These are phyloP conservation scores for Eupithecia exiguata DNA, from an alignment of 2,888 invertebrate genomes.

Conservation along the genomic window DNA sequence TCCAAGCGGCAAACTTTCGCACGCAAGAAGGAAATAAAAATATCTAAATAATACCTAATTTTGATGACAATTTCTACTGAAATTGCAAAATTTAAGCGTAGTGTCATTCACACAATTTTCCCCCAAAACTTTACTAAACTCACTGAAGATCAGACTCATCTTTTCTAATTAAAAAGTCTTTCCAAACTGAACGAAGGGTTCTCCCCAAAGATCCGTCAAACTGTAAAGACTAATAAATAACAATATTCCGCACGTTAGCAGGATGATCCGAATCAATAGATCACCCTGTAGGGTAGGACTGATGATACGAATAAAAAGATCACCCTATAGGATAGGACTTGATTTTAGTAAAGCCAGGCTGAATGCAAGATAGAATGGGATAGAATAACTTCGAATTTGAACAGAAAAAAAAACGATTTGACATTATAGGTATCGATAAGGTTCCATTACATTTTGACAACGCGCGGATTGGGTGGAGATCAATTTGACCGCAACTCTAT, in stretches of 20 bases:
- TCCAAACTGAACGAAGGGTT: neutral
- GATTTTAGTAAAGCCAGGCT: neutral
- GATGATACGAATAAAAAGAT: conserved; percentile 8
- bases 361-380: too few species aligned
- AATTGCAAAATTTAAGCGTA: too few species aligned
- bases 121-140: neutral
- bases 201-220: conserved; percentile 30
- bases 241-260: conserved; percentile 31
- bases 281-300: conserved; percentile 14
- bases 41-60: too few species aligned
- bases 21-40: too few species aligned
- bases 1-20: too few species aligned
- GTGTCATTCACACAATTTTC: neutral
- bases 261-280: conserved; percentile 54
- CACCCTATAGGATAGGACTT: conserved; percentile 7
- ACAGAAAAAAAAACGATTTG: too few species aligned
- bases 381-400: too few species aligned
- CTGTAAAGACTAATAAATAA: conserved; percentile 47
- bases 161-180: neutral
- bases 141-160: neutral
- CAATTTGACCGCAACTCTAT: too few species aligned
- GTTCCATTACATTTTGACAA: too few species aligned
- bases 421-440: too few species aligned
- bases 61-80: too few species aligned
- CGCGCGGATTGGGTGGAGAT: too few species aligned